phyloP scores from a whole-genome alignment of 2,888 invertebrate species.

The Drosophila basisetae region DNA sequence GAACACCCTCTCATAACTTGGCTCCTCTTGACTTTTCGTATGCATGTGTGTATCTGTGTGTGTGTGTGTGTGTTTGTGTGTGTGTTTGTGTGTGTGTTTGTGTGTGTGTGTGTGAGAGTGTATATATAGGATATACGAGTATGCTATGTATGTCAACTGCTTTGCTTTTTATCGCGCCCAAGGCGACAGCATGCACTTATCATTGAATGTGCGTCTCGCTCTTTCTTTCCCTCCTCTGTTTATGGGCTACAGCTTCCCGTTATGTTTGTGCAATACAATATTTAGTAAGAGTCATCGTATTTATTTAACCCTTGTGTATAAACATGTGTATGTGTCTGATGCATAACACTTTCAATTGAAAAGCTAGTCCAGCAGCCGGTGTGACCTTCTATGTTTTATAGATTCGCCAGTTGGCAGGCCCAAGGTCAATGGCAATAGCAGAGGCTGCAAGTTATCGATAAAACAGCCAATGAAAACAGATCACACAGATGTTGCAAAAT shows the following conservation, averaged over 20 bases:
- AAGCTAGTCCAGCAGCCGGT: background rate
- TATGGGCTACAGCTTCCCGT: constrained; percentile 40
- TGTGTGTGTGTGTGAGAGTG: background rate
- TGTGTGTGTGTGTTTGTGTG: background rate
- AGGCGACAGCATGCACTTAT: constrained; percentile 62
- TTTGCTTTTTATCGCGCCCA: constrained; percentile 63
- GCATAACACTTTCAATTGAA: constrained; percentile 41
- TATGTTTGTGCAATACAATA: constrained; percentile 35
- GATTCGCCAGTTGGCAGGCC: constrained; percentile 1
- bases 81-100: constrained; percentile 1
- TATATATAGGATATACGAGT: constrained; percentile 3
- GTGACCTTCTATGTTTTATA: constrained; percentile 35
- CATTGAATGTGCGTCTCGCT: constrained; percentile 18
- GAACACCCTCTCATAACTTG: constrained; percentile 54
- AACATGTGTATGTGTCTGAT: background rate
- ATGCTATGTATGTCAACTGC: constrained; percentile 63
- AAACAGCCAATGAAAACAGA: constrained; percentile 24
- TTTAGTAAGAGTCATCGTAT: constrained; percentile 37
- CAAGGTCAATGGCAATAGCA: constrained; percentile 38
- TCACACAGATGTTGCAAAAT: constrained; percentile 36
- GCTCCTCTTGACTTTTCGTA: constrained; percentile 71
- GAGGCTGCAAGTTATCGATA: constrained; percentile 42
- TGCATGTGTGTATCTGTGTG: constrained; percentile 11
- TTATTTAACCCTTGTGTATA: constrained; percentile 11
- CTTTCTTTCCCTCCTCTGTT: background rate